These are phyloP conservation scores for Tethea ocularis DNA, from an alignment of 2,888 invertebrate species.

Conservation along the genomic window DNA sequence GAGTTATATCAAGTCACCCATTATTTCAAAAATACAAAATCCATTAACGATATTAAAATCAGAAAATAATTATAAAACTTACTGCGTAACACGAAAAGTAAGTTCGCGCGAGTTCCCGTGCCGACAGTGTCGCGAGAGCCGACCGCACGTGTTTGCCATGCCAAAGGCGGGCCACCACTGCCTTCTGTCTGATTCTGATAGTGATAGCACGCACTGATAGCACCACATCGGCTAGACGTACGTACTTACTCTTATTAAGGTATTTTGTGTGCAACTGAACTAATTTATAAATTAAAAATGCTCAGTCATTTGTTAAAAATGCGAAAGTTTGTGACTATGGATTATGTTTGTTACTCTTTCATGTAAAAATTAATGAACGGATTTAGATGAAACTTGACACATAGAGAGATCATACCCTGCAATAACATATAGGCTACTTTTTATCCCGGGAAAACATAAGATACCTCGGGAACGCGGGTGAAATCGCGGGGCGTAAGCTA, in stretches of 20 bases:
- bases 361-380: too few species aligned
- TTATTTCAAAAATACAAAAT: background rate
- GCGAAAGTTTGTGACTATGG: too few species aligned
- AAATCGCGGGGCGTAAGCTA: too few species aligned
- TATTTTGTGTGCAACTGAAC: background rate
- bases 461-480: too few species aligned
- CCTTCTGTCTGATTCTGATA: slow-evolving; percentile 28
- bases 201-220: slow-evolving; percentile 35
- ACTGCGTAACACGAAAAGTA: slow-evolving; percentile 41
- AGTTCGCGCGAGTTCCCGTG: slow-evolving; percentile 33
- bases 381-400: too few species aligned
- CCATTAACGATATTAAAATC: too few species aligned
- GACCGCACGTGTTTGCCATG: slow-evolving; percentile 45
- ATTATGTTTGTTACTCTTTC: too few species aligned
- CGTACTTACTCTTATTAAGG: slow-evolving; percentile 7
- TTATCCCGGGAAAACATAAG: too few species aligned
- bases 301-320: background rate
- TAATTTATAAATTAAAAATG: background rate
- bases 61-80: slow-evolving; percentile 25
- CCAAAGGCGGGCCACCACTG: slow-evolving; percentile 44
- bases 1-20: too few species aligned
- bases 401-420: too few species aligned
- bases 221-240: slow-evolving; percentile 13
- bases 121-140: slow-evolving; percentile 19
- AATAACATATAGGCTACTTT: too few species aligned